Base-by-base conservation (phyloP, 1,140 invertebrate species). In the Lepidurus packardi region DNA sequence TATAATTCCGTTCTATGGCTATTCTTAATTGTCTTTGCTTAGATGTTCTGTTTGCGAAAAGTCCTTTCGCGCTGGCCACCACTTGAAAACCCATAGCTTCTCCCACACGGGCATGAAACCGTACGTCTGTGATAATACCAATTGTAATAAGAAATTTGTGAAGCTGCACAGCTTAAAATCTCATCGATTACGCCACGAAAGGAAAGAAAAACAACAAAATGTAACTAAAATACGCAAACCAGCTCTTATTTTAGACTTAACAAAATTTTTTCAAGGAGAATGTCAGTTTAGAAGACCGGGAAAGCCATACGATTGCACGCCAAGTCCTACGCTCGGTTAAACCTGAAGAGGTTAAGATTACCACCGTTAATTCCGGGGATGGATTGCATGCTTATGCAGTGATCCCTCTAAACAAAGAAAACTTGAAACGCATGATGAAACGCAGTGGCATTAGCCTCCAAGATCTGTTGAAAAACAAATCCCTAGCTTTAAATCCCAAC, bases 41-140 rank as follows among this genome's bases (percentile, higher is more conserved):
- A 93, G 92, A 84, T 96, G 94, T 84, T 90, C 92, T 81, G 93
- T 93, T 34, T 97, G 95, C 84, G 92, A 91, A 42, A 97, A 96
- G 84, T 91, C 94, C 0, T 98, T 98, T 84, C 94, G 94, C 8
- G 94, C 94, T 21, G 95, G 93, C 73, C 95, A 97, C 87, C 95
- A 98, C 85, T 85, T 98, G 53, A 97, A 97, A 87, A 94, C 92
- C 3, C 94, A 96, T 83, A 88, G 86, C 74, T 85, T 91, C 79
- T 92, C 91, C 41, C 92, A 93, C 83, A 90, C 89, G 45, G 92
- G 91, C 5, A 90, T 93, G 84, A 89, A 90, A 79, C 93, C 93
- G 1, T 94, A 93, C 85, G 88, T 89, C 11, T 96, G 93, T 85
- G 87, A 89, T 75, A 88, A 90, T 77, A 86, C 87, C 25, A 89